Evolutionary conservation across 2,888 invertebrate genomes (phyloP).

Genomic region (Pyrocoelia pectoralis): DNA sequence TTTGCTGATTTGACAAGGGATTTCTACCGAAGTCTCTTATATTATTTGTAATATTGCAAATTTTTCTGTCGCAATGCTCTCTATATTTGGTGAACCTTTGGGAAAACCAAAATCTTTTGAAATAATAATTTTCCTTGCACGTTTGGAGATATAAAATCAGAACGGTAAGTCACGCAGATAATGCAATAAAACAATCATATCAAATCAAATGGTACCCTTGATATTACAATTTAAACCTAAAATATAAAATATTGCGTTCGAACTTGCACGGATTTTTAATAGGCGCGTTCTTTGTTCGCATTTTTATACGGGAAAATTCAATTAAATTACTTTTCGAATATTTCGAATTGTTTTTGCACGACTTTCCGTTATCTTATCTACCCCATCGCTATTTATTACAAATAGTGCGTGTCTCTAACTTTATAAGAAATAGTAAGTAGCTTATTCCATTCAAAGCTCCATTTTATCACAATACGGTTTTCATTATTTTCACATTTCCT

Average conservation of each 20-base stretch:
- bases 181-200: slow-evolving; percentile 1
- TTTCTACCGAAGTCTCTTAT: slow-evolving; percentile 28
- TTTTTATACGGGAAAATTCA: too few relatives aligned
- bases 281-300: too few relatives aligned
- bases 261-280: not conserved
- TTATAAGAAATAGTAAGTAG: too few relatives aligned
- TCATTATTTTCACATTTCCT: too few relatives aligned
- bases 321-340: too few relatives aligned
- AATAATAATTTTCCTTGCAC: slow-evolving; percentile 20
- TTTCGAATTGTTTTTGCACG: too few relatives aligned
- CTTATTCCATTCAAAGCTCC: too few relatives aligned
- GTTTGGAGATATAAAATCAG: slow-evolving; percentile 12
- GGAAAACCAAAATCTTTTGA: slow-evolving; percentile 20
- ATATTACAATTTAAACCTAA: not conserved
- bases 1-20: slow-evolving; percentile 35
- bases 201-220: not conserved
- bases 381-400: too few relatives aligned
- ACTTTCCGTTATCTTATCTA: too few relatives aligned
- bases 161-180: slow-evolving; percentile 10
- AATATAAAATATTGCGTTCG: not conserved
- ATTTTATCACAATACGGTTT: too few relatives aligned
- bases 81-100: slow-evolving; percentile 12
- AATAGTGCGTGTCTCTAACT: too few relatives aligned
- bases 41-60: slow-evolving; percentile 30
- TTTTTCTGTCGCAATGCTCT: slow-evolving; percentile 19